Evolutionary conservation across 1,140 invertebrate species (phyloP), one percentile per base, ranked within the genome.

Genomic region (Coboldia fuscipes): DNA sequence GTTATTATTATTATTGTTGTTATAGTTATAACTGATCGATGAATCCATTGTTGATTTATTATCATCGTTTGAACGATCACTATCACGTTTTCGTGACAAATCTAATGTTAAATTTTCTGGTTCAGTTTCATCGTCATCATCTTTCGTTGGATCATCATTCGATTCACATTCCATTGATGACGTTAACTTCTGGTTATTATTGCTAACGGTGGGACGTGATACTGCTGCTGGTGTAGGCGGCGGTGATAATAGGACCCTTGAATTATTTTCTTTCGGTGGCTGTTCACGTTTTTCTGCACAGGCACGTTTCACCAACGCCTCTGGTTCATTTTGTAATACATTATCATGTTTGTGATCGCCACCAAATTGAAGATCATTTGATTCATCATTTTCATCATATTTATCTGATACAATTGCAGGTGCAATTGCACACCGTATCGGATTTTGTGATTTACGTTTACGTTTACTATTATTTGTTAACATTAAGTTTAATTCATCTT

Each of bases 381-480:
- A 64, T 4, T 65, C 41, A 14, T 63, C 51, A 21, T 46, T 50
- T 52, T 43, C 51, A 32, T 50, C 45, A 17, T 45, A 44, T 40
- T 72, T 71, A 38, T 66, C 68, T 5, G 70, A 66, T 10, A 46
- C 50, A 12, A 47, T 54, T 34, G 53, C 51, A 23, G 65, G 65
- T 10, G 68, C 62, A 4, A 70, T 52, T 1, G 78, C 65, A 48
- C 76, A 83, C 36, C 84, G 66, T 1, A 80, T 88, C 0, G 88
- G 89, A 53, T 92, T 89, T 44, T 85, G 75, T 44, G 76, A 89
- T 57, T 94, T 96, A 31, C 89, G 61, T 58, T 93, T 89, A 30
- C 86, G 58, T 34, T 74, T 74, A 48, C 58, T 68, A 39, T 45
- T 65, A 42, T 49, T 56, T 42, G 42, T 43, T 39, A 39, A 50